Evolutionary conservation across 1,140 invertebrate genomes (phyloP).

Genomic region (Gryllus bimaculatus): DNA sequence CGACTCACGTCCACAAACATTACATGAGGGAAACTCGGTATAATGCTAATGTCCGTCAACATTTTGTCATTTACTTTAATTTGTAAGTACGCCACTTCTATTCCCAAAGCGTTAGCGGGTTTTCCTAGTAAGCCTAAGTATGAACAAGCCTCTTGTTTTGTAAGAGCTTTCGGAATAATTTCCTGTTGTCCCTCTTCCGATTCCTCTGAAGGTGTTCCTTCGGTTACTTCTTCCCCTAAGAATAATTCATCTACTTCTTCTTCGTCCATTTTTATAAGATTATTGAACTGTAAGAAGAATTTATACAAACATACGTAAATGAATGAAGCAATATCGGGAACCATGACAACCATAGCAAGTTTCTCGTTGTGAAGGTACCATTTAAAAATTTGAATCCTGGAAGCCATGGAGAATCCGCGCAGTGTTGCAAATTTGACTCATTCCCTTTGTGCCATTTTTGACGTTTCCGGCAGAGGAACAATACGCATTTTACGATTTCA

Average conservation of each 20-base stretch:
- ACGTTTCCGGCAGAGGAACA: too few species aligned
- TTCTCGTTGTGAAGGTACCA: too few species aligned
- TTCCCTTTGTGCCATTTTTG: too few species aligned
- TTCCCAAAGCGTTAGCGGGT: not conserved
- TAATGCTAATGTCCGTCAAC: not conserved
- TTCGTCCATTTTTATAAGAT: too few species aligned
- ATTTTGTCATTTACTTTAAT: not conserved
- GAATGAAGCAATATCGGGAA: too few species aligned
- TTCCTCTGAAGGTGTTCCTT: not conserved
- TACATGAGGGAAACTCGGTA: not conserved
- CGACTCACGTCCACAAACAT: not conserved
- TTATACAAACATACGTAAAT: too few species aligned
- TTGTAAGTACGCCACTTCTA: not conserved
- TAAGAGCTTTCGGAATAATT: not conserved
- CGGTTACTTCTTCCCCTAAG: not conserved
- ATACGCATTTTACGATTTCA: too few species aligned
- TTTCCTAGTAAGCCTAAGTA: not conserved
- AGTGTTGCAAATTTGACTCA: too few species aligned
- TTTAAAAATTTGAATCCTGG: too few species aligned
- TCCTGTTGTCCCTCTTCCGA: not conserved
- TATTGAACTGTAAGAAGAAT: too few species aligned
- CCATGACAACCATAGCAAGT: too few species aligned
- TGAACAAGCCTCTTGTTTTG: not conserved
- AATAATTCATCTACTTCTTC: not conserved
- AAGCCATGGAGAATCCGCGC: too few species aligned